These are phyloP conservation scores for Dorcus hopei DNA, from an alignment of 2,888 invertebrate genomes.

Conservation along the genomic window DNA sequence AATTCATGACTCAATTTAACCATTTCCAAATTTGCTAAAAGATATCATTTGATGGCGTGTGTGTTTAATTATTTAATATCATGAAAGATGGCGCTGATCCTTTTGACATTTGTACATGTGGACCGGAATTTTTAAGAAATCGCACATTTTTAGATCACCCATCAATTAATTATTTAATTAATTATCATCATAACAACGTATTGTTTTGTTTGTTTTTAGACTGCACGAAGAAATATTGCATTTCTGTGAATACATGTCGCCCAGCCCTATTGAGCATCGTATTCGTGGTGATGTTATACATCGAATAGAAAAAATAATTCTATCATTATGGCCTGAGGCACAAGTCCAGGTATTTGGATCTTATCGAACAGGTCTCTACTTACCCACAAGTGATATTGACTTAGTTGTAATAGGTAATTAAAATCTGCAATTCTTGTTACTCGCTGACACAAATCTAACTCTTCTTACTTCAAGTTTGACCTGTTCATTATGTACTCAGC, in stretches of 20 bases:
- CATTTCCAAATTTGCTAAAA: constrained; percentile 2
- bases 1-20: constrained; percentile 7
- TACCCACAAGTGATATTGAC: constrained; percentile 88
- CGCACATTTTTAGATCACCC: background rate
- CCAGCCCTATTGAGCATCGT: constrained; percentile 85
- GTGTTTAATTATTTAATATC: too few species aligned
- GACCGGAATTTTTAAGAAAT: constrained; percentile 15
- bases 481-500: too few species aligned
- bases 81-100: too few species aligned
- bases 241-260: constrained; percentile 93
- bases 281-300: constrained; percentile 86
- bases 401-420: constrained; percentile 60
- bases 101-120: constrained; percentile 8
- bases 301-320: constrained; percentile 83
- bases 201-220: constrained; percentile 51
- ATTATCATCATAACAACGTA: too few species aligned
- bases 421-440: background rate
- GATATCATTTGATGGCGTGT: too few species aligned
- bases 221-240: constrained; percentile 97
- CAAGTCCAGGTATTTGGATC: constrained; percentile 97
- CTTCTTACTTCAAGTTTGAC: background rate
- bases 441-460: background rate
- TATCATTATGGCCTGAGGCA: constrained; percentile 88
- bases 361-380: constrained; percentile 93
- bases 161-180: too few species aligned